Percentiles rank a stretch among this genome's conserved stretches.
Conservation (phyloP, 2,888 invertebrate species). For the Fragum sueziense region DNA sequence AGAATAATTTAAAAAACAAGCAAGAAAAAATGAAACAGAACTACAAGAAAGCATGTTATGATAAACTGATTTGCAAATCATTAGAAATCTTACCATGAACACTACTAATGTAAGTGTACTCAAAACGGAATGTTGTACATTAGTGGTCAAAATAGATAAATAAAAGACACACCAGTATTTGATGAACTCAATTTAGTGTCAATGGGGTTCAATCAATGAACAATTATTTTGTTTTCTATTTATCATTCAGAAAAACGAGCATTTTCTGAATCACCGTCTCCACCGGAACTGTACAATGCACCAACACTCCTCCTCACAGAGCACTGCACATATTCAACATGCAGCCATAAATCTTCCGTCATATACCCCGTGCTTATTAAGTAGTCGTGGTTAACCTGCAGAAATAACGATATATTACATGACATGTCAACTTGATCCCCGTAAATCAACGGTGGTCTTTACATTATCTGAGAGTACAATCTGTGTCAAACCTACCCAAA, state of each 20-base stretch:
- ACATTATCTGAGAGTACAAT: not conserved
- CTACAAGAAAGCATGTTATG: no score
- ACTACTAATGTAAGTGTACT: no score
- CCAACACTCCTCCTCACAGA: not conserved
- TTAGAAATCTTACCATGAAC: no score
- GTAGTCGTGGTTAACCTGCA: not conserved
- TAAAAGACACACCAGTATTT: no score
- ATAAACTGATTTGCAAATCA: no score
- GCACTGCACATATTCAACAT: not conserved
- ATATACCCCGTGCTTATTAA: constrained; percentile 8
- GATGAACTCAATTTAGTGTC: no score
- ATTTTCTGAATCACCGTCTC: not conserved
- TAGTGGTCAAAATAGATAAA: no score
- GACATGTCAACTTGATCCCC: constrained; percentile 19
- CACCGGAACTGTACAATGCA: not conserved
- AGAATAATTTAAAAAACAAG: no score
- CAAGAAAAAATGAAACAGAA: no score
- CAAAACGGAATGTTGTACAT: no score
- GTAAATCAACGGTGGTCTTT: not conserved
- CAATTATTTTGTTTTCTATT: no score
- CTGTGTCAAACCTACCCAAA: not conserved
- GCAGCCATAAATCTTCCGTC: constrained; percentile 6
- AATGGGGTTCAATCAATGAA: no score
- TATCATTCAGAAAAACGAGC: not conserved
- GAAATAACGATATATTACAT: not conserved